Evolutionary conservation across 1,140 invertebrate species (phyloP).

Genomic region (Pogonomyrmex barbatus): DNA sequence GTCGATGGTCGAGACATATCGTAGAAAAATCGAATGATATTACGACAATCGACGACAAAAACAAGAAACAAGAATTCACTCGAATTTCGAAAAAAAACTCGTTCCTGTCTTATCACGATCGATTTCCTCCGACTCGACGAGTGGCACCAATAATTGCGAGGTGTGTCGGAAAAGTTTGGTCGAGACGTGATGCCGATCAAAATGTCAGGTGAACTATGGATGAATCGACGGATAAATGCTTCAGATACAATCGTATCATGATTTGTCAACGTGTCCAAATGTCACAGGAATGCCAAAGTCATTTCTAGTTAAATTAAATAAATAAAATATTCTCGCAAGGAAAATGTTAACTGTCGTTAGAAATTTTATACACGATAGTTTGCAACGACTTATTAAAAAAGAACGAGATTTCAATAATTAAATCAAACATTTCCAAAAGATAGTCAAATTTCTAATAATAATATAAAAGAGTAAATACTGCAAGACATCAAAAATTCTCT

Average conservation of each 20-base stretch:
- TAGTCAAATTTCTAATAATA: not conserved
- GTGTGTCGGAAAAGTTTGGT: slow-evolving; percentile 27
- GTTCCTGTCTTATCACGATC: not conserved
- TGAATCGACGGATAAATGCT: slow-evolving; percentile 78
- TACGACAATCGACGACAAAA: slow-evolving; percentile 8
- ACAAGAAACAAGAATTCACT: not conserved
- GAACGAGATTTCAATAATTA: not conserved
- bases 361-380: too few species aligned
- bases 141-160: not conserved
- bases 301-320: not conserved
- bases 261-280: not conserved
- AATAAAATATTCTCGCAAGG: not conserved
- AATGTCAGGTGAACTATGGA: slow-evolving; percentile 84
- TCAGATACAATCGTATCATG: slow-evolving; percentile 66
- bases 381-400: not conserved
- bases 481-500: not conserved
- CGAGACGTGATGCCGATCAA: slow-evolving; percentile 80
- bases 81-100: not conserved
- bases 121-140: slow-evolving; percentile 21
- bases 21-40: not conserved
- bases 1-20: not conserved
- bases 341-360: not conserved
- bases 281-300: not conserved
- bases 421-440: not conserved
- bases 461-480: not conserved